A percentile compares a stretch with the other conserved stretches of the same genome.
Evolutionary conservation across 1,140 invertebrate species (phyloP).

Genomic region (Adelges cooleyi): DNA sequence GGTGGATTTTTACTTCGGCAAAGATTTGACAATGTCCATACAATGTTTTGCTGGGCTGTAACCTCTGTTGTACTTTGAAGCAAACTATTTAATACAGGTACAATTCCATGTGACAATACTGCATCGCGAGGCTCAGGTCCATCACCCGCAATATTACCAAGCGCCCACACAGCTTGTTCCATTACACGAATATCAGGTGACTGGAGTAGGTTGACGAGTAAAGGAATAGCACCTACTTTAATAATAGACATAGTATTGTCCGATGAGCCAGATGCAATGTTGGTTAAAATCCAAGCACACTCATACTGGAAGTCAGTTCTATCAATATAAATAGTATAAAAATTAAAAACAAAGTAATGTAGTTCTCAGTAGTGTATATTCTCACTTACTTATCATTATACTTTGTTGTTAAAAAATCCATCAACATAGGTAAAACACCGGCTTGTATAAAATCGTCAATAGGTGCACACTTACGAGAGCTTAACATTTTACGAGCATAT

Average conservation of each 20-base stretch:
- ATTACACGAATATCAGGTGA: conserved; percentile 65
- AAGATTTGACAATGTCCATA: conserved; percentile 87
- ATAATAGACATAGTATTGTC: conserved; percentile 58
- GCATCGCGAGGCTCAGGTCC: conserved; percentile 62
- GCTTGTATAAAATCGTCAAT: conserved; percentile 79
- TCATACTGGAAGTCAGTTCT: conserved; percentile 90
- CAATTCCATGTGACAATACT: conserved; percentile 52
- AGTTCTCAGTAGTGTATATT: too few species aligned
- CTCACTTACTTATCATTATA: conserved; percentile 20
- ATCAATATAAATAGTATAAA: conserved; percentile 34
- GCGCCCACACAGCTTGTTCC: conserved; percentile 94
- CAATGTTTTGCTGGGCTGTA: conserved; percentile 51
- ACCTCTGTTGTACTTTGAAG: background rate
- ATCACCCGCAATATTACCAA: conserved; percentile 94
- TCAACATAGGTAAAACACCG: conserved; percentile 75
- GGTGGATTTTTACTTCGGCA: conserved; percentile 85
- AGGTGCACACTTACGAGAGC: conserved; percentile 83
- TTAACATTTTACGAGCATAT: conserved; percentile 77
- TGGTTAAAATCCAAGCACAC: conserved; percentile 95
- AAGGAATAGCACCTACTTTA: conserved; percentile 68
- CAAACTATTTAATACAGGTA: conserved; percentile 38
- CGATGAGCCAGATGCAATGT: conserved; percentile 75
- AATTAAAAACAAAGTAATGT: background rate
- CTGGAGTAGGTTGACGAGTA: conserved; percentile 63
- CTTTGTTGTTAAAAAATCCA: conserved; percentile 47